Percentiles rank a stretch among this genome's conserved stretches.
Conservation (phyloP, 2,113 vertebrate species). For the Clarias magur region DNA sequence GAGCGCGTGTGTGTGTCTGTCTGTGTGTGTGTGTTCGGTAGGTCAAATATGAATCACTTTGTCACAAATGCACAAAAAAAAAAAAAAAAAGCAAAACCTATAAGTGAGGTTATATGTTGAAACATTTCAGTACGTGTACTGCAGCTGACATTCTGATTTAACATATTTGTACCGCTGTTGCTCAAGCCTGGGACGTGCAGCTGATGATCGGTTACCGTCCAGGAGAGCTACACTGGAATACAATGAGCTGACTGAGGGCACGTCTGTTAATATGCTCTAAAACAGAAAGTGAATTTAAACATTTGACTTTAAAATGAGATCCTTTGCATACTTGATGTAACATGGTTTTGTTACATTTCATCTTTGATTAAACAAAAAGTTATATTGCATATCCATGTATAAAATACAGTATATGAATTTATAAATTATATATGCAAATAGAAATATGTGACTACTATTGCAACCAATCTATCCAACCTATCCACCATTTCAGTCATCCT, state of each 20-base stretch:
- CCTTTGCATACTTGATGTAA: too few relatives aligned
- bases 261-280: too few relatives aligned
- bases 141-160: neutral
- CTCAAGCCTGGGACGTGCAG: neutral
- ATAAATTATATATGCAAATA: too few relatives aligned
- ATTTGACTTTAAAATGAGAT: neutral
- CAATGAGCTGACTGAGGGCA: neutral
- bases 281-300: neutral
- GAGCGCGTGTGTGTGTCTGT: neutral
- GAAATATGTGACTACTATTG: too few relatives aligned
- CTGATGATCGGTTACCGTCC: neutral
- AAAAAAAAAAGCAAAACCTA: neutral
- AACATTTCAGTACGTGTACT: neutral
- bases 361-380: neutral
- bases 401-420: neutral
- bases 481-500: too few relatives aligned
- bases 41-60: neutral
- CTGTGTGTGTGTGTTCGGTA: neutral
- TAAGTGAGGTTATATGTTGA: neutral
- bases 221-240: neutral
- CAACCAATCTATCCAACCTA: too few relatives aligned
- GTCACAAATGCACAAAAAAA: constrained; percentile 7
- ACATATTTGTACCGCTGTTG: neutral
- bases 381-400: neutral
- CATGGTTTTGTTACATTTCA: neutral